Conservation (phyloP, 2,888 invertebrate species). For the Drosophila suboccidentalis region DNA sequence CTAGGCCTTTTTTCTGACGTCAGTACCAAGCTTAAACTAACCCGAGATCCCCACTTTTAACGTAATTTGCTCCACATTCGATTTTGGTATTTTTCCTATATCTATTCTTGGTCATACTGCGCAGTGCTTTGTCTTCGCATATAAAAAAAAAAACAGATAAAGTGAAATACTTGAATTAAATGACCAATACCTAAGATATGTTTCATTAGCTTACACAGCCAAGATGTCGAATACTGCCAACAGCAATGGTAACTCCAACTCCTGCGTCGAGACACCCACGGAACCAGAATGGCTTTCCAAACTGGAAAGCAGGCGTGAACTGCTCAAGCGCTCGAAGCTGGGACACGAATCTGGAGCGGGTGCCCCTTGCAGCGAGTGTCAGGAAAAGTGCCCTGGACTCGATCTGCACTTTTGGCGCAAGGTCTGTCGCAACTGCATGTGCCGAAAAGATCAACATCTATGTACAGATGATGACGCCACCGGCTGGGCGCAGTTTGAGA, state of each 20-base stretch:
- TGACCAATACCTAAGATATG: constrained; percentile 28
- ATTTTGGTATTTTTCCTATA: too few species aligned
- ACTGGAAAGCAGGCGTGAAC: constrained; percentile 89
- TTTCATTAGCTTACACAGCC: constrained; percentile 12
- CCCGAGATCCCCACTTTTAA: too few species aligned
- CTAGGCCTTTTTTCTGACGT: too few species aligned
- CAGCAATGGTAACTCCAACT: constrained; percentile 51
- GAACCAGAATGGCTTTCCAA: constrained; percentile 91
- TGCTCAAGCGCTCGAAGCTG: constrained; percentile 88
- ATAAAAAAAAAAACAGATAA: neutral
- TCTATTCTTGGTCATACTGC: constrained; percentile 16
- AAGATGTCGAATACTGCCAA: constrained; percentile 46
- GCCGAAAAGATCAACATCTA: constrained; percentile 93
- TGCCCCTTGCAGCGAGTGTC: constrained; percentile 93
- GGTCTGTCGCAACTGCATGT: constrained; percentile 94
- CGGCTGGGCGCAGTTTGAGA: constrained; percentile 91
- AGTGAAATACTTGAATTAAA: constrained; percentile 12
- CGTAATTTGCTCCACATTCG: too few species aligned
- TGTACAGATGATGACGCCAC: constrained; percentile 92
- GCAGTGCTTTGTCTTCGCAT: constrained; percentile 26
- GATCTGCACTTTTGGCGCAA: constrained; percentile 95
- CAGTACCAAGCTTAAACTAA: too few species aligned
- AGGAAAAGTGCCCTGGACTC: constrained; percentile 89
- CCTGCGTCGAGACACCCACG: constrained; percentile 88
- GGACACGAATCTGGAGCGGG: constrained; percentile 95